Base-by-base conservation (phyloP, 1,140 invertebrate genomes). In the Andricus grossulariae region DNA sequence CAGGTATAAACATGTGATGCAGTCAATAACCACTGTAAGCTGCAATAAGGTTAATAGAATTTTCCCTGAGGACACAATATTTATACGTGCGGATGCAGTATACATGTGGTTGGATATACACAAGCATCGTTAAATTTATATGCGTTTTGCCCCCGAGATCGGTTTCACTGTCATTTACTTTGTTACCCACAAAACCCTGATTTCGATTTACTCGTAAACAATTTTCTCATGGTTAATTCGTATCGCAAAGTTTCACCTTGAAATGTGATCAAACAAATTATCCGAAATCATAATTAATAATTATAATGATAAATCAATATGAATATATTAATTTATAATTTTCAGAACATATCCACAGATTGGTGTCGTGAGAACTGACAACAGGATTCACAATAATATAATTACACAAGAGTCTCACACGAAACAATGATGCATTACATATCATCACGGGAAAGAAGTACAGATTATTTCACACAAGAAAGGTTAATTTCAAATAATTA, bases 21-120 rank as follows among this genome's bases (percentile, higher is more conserved):
- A 60, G 21, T 60, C 19, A 21, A 60, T 60, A 60, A 66, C 60
- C 39, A 32, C 60, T 32, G 25, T 66, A 32, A 66, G 25, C 32
- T n/a, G 25, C 60, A 66, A 66, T 66, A 66, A 66, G 60, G 60
- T 66, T 66, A 66, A 66, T 66, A 66, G 60, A 66, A 66, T 66
- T 66, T 66, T 66, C 60, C 57, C 60, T 32, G 15, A 39, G 21
- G 21, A 39, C 39, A 39, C 25, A 45, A 66, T 66, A 60, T 39
- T 25, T 60, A 60, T 60, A 32, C 13, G 13, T 32, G n/a, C n/a
- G 57, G 13, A n/a, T 55, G 21, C 10, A 19, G 39, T 16, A 39
- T 66, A 21, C 39, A 25, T 45, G 25, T n/a, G 16, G n/a, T 11
- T 66, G 52, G 16, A 54, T 54, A 8, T 54, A 19, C 32, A 15